Percentiles rank a stretch among this genome's conserved stretches.
Evolutionary conservation across 2,113 vertebrate genomes (phyloP).

Genomic region (Laterallus jamaicensis): DNA sequence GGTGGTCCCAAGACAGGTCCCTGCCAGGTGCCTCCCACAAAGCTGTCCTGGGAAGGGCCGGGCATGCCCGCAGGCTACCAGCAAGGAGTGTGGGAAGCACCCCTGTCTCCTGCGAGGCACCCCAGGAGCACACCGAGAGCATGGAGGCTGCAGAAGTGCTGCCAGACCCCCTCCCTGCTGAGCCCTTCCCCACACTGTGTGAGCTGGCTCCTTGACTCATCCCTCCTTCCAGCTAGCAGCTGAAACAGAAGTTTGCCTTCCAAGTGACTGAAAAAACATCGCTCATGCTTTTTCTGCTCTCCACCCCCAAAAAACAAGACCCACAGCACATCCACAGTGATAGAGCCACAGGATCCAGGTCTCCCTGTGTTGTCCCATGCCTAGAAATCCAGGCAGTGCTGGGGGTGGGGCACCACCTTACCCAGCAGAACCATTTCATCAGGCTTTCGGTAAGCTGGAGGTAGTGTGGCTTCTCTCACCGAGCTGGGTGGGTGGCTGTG

Average conservation of each 20-base stretch:
- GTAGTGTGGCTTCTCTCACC: background rate
- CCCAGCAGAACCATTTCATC: background rate
- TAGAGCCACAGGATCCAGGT: background rate
- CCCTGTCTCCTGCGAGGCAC: fast-evolving
- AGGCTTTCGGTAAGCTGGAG: background rate
- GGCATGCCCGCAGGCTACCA: background rate
- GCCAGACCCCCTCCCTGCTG: background rate
- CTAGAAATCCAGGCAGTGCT: background rate
- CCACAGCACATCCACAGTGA: background rate
- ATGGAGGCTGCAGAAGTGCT: background rate
- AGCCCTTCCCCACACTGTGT: background rate
- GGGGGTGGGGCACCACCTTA: background rate
- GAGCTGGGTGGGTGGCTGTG: fast-evolving
- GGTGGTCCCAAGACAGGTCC: background rate
- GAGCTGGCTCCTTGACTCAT: background rate
- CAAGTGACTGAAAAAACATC: background rate
- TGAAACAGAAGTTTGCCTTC: background rate
- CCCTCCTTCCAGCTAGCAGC: background rate
- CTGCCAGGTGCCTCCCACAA: background rate
- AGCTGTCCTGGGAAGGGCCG: background rate
- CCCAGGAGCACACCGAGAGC: fast-evolving
- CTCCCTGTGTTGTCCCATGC: background rate
- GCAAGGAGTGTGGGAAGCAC: background rate
- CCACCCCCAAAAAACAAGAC: background rate
- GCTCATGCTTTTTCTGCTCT: background rate